A percentile compares a stretch with the other conserved stretches of the same genome.
These are phyloP conservation scores for Patiria miniata DNA, from an alignment of 35 echinoderm and acorn worm genomes.

Conservation along the genomic window DNA sequence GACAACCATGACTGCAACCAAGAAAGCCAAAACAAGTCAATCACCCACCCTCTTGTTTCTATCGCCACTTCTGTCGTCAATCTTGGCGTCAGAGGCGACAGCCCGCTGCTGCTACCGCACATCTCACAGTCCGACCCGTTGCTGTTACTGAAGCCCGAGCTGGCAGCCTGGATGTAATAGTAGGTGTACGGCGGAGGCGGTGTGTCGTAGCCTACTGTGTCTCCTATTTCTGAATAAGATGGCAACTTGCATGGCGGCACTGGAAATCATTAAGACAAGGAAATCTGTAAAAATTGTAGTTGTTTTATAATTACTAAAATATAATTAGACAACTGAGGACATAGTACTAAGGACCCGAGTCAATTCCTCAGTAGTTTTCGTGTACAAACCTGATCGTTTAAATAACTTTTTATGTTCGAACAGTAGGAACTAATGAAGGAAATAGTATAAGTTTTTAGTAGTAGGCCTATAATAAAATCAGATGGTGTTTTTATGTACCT, in stretches of 20 bases:
- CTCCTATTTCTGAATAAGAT: constrained; percentile 93
- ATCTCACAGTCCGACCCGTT: neutral
- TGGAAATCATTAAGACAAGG: constrained; percentile 39
- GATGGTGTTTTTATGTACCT: constrained; percentile 44
- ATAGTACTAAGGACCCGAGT: too few relatives aligned
- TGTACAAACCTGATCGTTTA: too few relatives aligned
- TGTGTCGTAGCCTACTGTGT: constrained; percentile 80
- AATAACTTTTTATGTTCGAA: too few relatives aligned
- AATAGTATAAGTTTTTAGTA: too few relatives aligned
- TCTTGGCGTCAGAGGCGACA: neutral
- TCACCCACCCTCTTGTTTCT: constrained; percentile 15
- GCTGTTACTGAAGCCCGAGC: neutral
- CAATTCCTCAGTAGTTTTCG: too few relatives aligned
- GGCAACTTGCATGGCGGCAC: constrained; percentile 96
- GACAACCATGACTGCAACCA: too few relatives aligned
- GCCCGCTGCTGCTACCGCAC: constrained; percentile 3
- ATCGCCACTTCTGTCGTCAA: constrained; percentile 1
- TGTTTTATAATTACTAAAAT: too few relatives aligned
- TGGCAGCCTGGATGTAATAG: constrained; percentile 55
- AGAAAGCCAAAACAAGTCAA: too few relatives aligned
- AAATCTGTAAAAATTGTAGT: too few relatives aligned
- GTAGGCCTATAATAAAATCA: too few relatives aligned
- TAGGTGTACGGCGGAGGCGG: constrained; percentile 94
- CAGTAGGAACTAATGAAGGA: too few relatives aligned
- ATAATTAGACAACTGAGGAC: too few relatives aligned